phyloP scores from a whole-genome alignment of 2,113 vertebrate species.

The Balaeniceps rex region DNA sequence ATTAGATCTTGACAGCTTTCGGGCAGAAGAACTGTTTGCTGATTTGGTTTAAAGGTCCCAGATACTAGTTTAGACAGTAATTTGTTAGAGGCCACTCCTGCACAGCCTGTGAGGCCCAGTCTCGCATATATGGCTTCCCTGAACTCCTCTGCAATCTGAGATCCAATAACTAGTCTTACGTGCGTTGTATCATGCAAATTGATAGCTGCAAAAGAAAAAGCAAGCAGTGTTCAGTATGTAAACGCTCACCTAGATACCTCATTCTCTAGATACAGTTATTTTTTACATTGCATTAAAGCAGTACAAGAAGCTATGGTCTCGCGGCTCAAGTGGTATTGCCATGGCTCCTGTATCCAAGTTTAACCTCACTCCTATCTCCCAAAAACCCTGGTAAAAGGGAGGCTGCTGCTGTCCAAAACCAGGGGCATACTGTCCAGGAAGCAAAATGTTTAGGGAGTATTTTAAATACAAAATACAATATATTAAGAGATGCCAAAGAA shows the following conservation, averaged over 20 bases:
- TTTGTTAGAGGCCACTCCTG: slow-evolving; percentile 86
- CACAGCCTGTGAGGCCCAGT: slow-evolving; percentile 85
- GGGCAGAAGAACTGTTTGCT: slow-evolving; percentile 86
- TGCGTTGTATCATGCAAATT: slow-evolving; percentile 58
- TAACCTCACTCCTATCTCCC: not conserved
- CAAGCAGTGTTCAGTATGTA: accelerated
- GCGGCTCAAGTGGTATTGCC: no score
- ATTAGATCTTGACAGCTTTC: slow-evolving; percentile 77
- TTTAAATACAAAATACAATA: not conserved
- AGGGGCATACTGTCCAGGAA: not conserved
- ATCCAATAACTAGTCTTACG: slow-evolving; percentile 74
- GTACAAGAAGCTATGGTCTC: not conserved
- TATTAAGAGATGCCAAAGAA: not conserved
- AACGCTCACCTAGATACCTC: not conserved
- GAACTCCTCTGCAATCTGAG: slow-evolving; percentile 83
- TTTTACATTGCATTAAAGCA: not conserved
- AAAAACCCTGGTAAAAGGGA: not conserved
- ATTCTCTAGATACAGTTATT: not conserved
- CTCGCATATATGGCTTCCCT: slow-evolving; percentile 69
- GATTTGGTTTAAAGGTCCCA: slow-evolving; percentile 88
- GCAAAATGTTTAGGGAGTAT: not conserved
- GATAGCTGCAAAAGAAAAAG: slow-evolving; percentile 60
- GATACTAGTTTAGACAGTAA: slow-evolving; percentile 87
- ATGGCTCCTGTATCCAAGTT: not conserved
- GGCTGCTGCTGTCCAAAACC: not conserved